Evolutionary conservation across 2,113 vertebrate genomes (phyloP), one percentile per base, ranked within the genome.

Genomic region (Bettongia penicillata): DNA sequence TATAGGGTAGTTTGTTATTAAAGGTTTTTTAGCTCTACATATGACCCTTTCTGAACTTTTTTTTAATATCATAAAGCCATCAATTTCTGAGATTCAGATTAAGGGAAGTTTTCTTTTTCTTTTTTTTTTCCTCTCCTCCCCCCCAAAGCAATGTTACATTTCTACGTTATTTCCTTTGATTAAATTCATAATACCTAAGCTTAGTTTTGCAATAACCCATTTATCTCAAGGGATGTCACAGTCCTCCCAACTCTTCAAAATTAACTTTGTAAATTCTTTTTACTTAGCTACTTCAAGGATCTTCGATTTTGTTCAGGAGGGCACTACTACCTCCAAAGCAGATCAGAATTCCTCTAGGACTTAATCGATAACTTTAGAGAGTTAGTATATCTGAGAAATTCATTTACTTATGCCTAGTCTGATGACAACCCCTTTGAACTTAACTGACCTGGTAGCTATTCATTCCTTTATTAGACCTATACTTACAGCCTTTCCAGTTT

Each of bases 1-100:
- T 99, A 97, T 2, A 98, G 91, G 91, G 12, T 9, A 37, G 68
- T 31, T 49, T 31, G 8, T 28, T 92, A 28, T 57, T 48, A 8
- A 0, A 4, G 3, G 47, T 57, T 92, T 51, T 1, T 22, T 31
- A 3, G 47, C 91, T 89, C 47, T 3, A 49, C 1, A 8, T 10
- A 57, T 24, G 26, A 89, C 16, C 49, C 89, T 49, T 51, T 89
- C 48, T 91, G 52, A 91, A 24, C 53, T 26, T 53, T 1, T 61
- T 68, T 91, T 68, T n/a, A 68, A 48, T 47, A 68, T 68, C 61
- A 61, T 61, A 31, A 47, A 23, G 14, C 1, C 23, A 26, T 84
- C 24, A 28, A 14, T 37, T 16, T 51, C 4, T 77, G 9, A 55
- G 49, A 22, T 12, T 25, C 25, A 77, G 68, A 77, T 77, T 77